Base-by-base conservation (phyloP, 2,113 vertebrate genomes). In the Riparia riparia region DNA sequence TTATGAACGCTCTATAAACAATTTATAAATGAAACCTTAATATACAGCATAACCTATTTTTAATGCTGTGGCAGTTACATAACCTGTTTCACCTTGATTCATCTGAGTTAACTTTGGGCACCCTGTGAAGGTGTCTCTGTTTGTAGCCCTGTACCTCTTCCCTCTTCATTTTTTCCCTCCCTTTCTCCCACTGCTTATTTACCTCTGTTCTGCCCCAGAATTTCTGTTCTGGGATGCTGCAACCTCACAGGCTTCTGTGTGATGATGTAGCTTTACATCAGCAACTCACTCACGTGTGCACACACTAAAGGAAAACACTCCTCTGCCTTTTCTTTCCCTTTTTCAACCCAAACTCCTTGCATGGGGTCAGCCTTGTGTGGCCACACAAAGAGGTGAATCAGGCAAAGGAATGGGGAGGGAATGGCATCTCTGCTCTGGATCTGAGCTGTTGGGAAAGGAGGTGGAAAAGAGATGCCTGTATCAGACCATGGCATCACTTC, bases 1-100 rank as follows among this genome's bases (percentile, higher is more conserved):
- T 96, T 71, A 96, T 89, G 85, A 95, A 86, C 47, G 47, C 88
- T 96, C 77, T 93, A 95, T 92, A 95, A 96, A 96, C 92, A 93
- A 94, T 93, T 95, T 60, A 96, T 93, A 94, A 81, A 96, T 74
- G 64, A 94, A 94, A 90, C 81, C 68, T 93, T 94, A 91, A 95
- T 94, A 83, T 65, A 86, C 88, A 95, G 68, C 0, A 1, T 83
- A 94, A 90, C 80, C 89, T 74, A 95, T 92, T 95, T 97, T 96
- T 92, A 94, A 89, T 71, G 64, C 26, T 3, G 4, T 71, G 58
- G 51, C 50, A 66, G 72, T 96, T 95, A 74, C 49, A 54, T 86
- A 96, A 97, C 41, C 60, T 14, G 4, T 41, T 78, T 81, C 86
- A 95, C 93, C 91, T 93, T 73, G 72, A 89, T 92, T 89, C 51